Evolutionary conservation across 1,140 invertebrate species (phyloP), one percentile per base, ranked within the genome.

Genomic region (Meloidogyne hapla): DNA sequence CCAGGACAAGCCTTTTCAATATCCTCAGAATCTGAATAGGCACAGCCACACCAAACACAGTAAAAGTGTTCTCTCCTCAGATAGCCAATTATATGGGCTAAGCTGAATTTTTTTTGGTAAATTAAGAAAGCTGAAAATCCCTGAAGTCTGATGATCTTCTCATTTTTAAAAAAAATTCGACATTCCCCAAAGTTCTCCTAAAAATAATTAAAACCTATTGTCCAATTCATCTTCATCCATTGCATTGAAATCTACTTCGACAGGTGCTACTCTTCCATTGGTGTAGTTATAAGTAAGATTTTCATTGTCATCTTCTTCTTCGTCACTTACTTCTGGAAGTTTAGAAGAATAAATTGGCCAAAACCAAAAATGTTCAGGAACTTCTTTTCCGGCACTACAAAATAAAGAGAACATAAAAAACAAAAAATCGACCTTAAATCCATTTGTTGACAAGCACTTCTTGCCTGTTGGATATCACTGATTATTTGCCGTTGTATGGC

Each of bases 371-470:
- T 92, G 88, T 40, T 87, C 85, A 21, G 92, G 91, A 75, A 89
- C 87, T 71, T 87, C 21, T 62, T 80, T 88, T 77, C 83, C 88
- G 69, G 88, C 65, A 62, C 79, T 79, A 75, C 65, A 64, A 80
- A 79, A 70, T 65, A 23, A 64, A 13, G 62, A 72, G 3, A 78
- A 21, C 62, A 33, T 42, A 25, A 25, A 21, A 13, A 48, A n/a
- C 1, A 33, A 63, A 23, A 45, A 61, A 79, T 28, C 38, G 80
- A 86, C 80, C 91, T 85, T 12, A 85, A 82, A 87, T 94, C 93
- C 21, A 94, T 87, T 72, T 92, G 90, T 83, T 93, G 89, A 84
- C 93, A 94, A 4, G 91, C 89, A 87, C 90, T 91, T 85, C 94
- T 92, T 84, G 92, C 92, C 79, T 91, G 91, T 42, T 86, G 84